Evolutionary conservation across 1,140 invertebrate species (phyloP).

Genomic region (Oncopeltus fasciatus): DNA sequence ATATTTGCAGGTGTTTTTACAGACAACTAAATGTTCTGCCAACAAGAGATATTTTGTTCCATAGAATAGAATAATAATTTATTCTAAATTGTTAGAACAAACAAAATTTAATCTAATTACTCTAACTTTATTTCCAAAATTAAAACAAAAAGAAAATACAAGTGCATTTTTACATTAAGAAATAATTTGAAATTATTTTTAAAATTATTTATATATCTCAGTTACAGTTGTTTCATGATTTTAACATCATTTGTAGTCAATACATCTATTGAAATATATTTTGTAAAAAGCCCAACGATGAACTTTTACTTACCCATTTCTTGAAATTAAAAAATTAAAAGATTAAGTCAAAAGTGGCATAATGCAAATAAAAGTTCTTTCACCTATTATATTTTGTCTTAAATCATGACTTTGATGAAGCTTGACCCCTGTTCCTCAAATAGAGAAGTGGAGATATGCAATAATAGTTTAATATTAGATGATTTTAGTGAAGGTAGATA

Average conservation of each 20-base stretch:
- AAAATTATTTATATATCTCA: neutral
- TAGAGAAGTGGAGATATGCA: too few relatives aligned
- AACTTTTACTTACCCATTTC: neutral
- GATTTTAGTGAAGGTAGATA: too few relatives aligned
- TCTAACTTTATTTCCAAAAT: constrained; percentile 19
- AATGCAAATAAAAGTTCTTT: too few relatives aligned
- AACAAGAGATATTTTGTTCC: too few relatives aligned
- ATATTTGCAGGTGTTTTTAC: too few relatives aligned
- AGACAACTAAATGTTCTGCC: too few relatives aligned
- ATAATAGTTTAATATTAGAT: too few relatives aligned
- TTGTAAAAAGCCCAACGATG: constrained; percentile 1
- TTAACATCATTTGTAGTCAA: constrained; percentile 1
- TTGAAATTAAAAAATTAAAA: too few relatives aligned
- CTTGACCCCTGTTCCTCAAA: too few relatives aligned
- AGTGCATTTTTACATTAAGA: constrained; percentile 15
- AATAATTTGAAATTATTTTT: constrained; percentile 6
- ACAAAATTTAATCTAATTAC: constrained; percentile 13
- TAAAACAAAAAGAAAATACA: constrained; percentile 17
- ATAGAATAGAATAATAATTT: neutral
- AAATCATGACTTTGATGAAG: too few relatives aligned
- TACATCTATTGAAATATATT: constrained; percentile 2
- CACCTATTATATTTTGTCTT: too few relatives aligned
- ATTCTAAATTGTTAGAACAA: constrained; percentile 6
- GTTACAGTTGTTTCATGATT: neutral
- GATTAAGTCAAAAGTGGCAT: too few relatives aligned